A percentile compares a stretch with the other conserved stretches of the same genome.
Conservation (phyloP, 1,140 invertebrate species). For the Parapsyche elsis region DNA sequence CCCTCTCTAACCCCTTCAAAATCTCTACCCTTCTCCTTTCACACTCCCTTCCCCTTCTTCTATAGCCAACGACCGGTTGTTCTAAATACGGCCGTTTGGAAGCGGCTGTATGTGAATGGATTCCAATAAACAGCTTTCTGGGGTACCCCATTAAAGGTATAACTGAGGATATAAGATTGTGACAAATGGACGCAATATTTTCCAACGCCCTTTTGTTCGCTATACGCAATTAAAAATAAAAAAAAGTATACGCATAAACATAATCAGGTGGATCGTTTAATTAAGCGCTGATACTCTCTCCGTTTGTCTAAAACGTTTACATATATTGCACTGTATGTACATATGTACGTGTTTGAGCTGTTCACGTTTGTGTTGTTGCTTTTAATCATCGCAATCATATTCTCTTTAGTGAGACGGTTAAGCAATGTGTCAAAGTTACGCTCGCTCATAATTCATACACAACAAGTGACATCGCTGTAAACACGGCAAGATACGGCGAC, state of each 20-base stretch:
- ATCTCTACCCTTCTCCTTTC: not conserved
- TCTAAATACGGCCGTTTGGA: constrained; percentile 37
- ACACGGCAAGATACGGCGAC: constrained; percentile 33
- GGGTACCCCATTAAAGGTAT: constrained; percentile 51
- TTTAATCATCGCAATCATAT: constrained; percentile 32
- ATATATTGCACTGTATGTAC: too few relatives aligned
- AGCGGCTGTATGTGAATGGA: constrained; percentile 52
- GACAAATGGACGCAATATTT: constrained; percentile 54
- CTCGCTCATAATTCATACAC: constrained; percentile 41
- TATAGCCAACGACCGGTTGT: too few relatives aligned
- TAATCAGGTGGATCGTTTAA: not conserved
- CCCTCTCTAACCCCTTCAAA: not conserved
- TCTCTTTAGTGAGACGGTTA: constrained; percentile 26
- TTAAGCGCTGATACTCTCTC: not conserved
- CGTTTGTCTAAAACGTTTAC: too few relatives aligned
- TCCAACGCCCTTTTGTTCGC: constrained; percentile 37
- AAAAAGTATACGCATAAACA: not conserved
- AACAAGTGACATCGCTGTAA: constrained; percentile 31
- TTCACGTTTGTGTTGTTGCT: not conserved
- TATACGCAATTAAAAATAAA: constrained; percentile 9
- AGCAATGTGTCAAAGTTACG: constrained; percentile 38
- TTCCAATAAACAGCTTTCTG: constrained; percentile 55
- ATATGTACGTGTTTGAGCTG: not conserved
- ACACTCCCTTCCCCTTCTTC: not conserved
- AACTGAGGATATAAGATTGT: constrained; percentile 53